Base-by-base conservation (phyloP, 2,797 vertebrate genomes). In the Podarcis lilfordi region DNA sequence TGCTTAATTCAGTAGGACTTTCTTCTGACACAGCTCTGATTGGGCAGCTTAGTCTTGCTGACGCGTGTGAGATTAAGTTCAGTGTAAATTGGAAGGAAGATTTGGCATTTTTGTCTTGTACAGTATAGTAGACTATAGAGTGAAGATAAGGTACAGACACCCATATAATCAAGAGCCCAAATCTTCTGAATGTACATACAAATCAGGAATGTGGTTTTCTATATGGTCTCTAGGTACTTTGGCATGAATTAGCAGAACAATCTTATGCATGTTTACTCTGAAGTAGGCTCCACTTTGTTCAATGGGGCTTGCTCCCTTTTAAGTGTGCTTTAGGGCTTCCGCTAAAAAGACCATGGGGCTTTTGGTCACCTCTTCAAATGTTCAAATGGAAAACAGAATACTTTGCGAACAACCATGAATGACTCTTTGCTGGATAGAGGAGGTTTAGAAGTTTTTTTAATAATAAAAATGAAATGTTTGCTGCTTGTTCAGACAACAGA, bases 51-150 rank as follows among this genome's bases (percentile, higher is more conserved):
- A 61, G 17, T 23, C 13, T 72, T 89, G 40, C 71, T 91, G 37
- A 37, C 40, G n/a, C 35, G 10, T 32, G 10, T 85, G 86, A 90
- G 76, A 88, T 84, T 71, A 61, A 71, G 85, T 75, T 13, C 84
- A 89, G 68, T 0, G 1, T 87, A 84, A 5, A 37, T 55, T 80
- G 81, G 21, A 82, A 78, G 43, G 61, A 84, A 23, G 8, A 15
- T 19, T 59, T 86, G 55, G 37, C 90, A 25, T 82, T 85, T 71
- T 11, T 27, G 71, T 59, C 29, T 88, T 35, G 79, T 76, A 85
- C 64, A 71, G 4, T 69, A 66, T 8, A 23, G 43, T 83, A 68
- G n/a, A 37, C 19, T 32, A n/a, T 8, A 3, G 37, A 15, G 25
- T 43, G 21, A 64, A 8, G 29, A 4, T 10, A 19, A 17, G 9